phyloP scores from a whole-genome alignment of 2,797 vertebrate genomes.

The Syngnathus acus region DNA sequence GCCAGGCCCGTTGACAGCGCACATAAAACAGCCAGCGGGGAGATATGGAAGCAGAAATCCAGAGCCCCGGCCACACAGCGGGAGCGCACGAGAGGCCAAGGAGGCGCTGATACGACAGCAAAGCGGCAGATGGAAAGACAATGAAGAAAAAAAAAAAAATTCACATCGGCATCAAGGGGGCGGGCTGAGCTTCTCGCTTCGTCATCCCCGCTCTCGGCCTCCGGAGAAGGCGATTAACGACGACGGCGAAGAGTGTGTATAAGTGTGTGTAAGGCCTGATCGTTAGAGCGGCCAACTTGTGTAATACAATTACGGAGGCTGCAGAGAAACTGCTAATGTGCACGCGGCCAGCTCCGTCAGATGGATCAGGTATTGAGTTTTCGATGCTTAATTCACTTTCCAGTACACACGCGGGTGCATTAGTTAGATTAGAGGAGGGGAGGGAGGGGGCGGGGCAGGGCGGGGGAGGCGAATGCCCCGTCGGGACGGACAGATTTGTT shows the following conservation, averaged over 20 bases:
- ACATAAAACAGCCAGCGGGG: slow-evolving; percentile 24
- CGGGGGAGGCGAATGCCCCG: slow-evolving; percentile 58
- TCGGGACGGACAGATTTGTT: slow-evolving; percentile 74
- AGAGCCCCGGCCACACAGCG: slow-evolving; percentile 51
- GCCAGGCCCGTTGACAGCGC: slow-evolving; percentile 50
- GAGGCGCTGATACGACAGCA: slow-evolving; percentile 46
- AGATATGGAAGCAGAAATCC: slow-evolving; percentile 24
- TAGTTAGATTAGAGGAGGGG: slow-evolving; percentile 82
- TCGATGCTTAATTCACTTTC: slow-evolving; percentile 93
- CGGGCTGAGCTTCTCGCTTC: slow-evolving; percentile 49
- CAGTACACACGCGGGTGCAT: slow-evolving; percentile 83
- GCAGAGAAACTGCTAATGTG: slow-evolving; percentile 86
- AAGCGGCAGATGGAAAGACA: slow-evolving; percentile 38
- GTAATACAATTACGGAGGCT: slow-evolving; percentile 89
- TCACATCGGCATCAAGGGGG: slow-evolving; percentile 43
- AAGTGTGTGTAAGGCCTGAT: slow-evolving; percentile 78
- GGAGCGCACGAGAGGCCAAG: slow-evolving; percentile 27
- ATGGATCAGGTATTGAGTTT: slow-evolving; percentile 94
- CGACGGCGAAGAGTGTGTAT: slow-evolving; percentile 77
- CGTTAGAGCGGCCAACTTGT: slow-evolving; percentile 82
- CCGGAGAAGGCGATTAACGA: slow-evolving; percentile 77
- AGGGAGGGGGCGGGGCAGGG: slow-evolving; percentile 33
- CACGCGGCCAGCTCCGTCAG: slow-evolving; percentile 80
- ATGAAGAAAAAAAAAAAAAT: slow-evolving; percentile 31
- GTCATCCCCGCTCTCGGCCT: slow-evolving; percentile 46